Conservation (phyloP, 2,113 vertebrate genomes). For the Talpa occidentalis region DNA sequence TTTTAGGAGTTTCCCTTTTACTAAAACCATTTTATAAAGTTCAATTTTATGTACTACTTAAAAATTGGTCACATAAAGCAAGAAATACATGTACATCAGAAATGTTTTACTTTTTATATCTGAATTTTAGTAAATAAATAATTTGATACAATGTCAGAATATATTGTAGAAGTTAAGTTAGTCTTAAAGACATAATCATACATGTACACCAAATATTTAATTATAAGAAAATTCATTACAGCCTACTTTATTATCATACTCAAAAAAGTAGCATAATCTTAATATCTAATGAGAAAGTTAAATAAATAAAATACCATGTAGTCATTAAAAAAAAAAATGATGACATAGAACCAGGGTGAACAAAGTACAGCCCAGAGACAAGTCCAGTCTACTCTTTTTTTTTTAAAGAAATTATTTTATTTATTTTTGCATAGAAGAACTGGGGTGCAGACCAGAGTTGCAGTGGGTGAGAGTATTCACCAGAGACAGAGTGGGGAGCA, state of each 20-base stretch:
- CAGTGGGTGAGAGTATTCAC: too few relatives aligned
- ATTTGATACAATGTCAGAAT: constrained; percentile 1
- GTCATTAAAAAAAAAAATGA: background rate
- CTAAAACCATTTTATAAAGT: constrained; percentile 19
- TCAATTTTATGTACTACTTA: constrained; percentile 41
- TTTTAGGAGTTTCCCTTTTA: constrained; percentile 38
- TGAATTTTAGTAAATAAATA: constrained; percentile 38
- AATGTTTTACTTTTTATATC: constrained; percentile 32
- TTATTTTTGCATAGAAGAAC: too few relatives aligned
- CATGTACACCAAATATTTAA: constrained; percentile 34
- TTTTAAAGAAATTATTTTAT: too few relatives aligned
- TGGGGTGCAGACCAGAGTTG: too few relatives aligned
- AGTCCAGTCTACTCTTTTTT: background rate
- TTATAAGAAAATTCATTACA: constrained; percentile 3
- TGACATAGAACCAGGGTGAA: background rate
- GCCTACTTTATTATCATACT: background rate
- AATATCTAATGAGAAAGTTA: constrained; percentile 8
- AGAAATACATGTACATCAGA: background rate
- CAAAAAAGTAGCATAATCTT: background rate
- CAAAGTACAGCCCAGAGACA: constrained; percentile 20
- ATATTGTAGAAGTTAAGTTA: constrained; percentile 17
- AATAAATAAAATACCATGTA: constrained; percentile 27
- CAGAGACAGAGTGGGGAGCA: too few relatives aligned
- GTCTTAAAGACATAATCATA: constrained; percentile 31
- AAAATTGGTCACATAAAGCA: constrained; percentile 8